Evolutionary conservation across 2,113 vertebrate species (phyloP), one percentile per base, ranked within the genome.

Genomic region (Pogonocichla stellata): DNA sequence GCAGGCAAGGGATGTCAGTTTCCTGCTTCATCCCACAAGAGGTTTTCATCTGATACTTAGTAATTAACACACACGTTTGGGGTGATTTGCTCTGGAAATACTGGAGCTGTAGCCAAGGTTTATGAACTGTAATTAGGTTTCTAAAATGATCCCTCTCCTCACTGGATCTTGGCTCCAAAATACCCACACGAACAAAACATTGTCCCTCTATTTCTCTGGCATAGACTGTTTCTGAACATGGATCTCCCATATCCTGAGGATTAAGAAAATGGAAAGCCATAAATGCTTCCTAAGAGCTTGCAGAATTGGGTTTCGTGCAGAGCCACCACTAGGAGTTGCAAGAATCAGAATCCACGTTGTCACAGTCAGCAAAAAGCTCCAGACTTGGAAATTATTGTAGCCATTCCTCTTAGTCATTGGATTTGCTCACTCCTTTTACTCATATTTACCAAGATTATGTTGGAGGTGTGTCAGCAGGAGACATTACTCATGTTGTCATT

Each of bases 401-500:
- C 9, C 10, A 26, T 61, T 85, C 14, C 25, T 57, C 22, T 89
- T 64, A 34, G 29, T 31, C 28, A 42, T 2, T 57, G 43, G 67
- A 53, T 64, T 77, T 40, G 25, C 13, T 47, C 10, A 45, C 13
- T 57, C 4, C 10, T 83, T 83, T 92, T 48, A 17, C 25, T 42
- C 87, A 40, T 45, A 40, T 65, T 87, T 87, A 57, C 24, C 28
- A 48, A 53, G 42, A 19, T 19, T 6, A 3, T 33, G 28, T 61
- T 74, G 54, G n/a, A 75, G 19, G 26, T 56, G 10, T 5, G 0
- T 38, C 64, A 43, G 65, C 74, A 61, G 53, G 43, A 83, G 70
- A 11, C 14, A 42, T 31, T 19, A 82, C 54, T 53, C 25, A 36
- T 1, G 0, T 2, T 62, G n/a, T 34, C 6, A 0, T 77, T 83